phyloP scores from a whole-genome alignment of 2,113 vertebrate genomes.

The Zosterops japonicus region DNA sequence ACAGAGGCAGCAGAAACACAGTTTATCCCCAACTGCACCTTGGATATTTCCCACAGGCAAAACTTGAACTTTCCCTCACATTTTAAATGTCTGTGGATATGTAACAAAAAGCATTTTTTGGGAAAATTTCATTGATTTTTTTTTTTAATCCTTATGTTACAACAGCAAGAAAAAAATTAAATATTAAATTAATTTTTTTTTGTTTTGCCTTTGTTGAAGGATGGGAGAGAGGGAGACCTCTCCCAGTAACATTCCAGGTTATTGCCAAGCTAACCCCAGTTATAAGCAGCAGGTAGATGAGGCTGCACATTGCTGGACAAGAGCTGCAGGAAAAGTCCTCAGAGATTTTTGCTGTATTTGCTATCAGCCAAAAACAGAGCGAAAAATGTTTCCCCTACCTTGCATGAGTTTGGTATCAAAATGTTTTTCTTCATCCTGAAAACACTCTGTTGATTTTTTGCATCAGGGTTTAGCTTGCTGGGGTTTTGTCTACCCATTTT shows the following conservation, averaged over 20 bases:
- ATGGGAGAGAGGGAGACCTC: too few species aligned
- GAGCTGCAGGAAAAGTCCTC: neutral
- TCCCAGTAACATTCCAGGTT: neutral
- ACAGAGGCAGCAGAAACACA: neutral
- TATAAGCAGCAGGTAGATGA: neutral
- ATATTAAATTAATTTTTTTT: neutral
- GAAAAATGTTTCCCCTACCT: neutral
- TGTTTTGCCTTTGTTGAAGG: neutral
- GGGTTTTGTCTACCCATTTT: neutral
- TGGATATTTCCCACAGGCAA: accelerated
- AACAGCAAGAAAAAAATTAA: neutral
- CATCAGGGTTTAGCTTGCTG: neutral
- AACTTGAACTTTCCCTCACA: neutral
- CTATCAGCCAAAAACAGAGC: neutral
- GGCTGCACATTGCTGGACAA: accelerated
- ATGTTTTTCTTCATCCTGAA: neutral
- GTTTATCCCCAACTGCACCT: neutral
- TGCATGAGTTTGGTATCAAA: neutral
- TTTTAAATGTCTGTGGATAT: neutral
- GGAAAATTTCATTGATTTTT: neutral
- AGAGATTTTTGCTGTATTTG: neutral
- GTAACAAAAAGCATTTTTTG: neutral
- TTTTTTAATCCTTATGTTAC: neutral
- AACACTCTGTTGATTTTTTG: neutral
- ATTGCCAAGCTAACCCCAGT: neutral